Percentiles rank a stretch among this genome's conserved stretches.
Conservation (phyloP, 2,888 invertebrate genomes). For the Syrphus vitripennis region DNA sequence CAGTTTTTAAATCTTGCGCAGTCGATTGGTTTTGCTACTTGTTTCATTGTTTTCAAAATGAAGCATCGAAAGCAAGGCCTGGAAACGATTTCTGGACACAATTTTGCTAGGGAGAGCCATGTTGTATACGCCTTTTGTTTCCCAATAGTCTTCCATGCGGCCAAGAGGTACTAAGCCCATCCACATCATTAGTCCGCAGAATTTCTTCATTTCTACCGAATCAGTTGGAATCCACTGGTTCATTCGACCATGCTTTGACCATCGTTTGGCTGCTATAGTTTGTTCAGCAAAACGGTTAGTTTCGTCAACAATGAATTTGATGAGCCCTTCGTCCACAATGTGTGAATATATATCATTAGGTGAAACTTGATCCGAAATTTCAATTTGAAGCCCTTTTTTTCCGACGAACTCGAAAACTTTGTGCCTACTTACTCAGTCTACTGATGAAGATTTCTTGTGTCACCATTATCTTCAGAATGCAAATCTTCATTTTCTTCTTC, state of each 20-base stretch:
- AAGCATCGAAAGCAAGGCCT: too few species aligned
- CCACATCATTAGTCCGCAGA: conserved; percentile 69
- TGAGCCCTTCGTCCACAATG: conserved; percentile 4
- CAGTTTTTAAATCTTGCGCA: conserved; percentile 62
- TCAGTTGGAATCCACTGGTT: conserved; percentile 71
- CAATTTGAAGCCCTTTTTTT: conserved; percentile 5
- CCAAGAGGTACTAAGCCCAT: conserved; percentile 64
- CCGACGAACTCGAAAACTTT: conserved; percentile 8
- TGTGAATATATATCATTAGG: not conserved
- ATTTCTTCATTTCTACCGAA: conserved; percentile 71
- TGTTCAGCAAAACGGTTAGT: too few species aligned
- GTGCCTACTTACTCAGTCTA: not conserved
- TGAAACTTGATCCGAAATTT: conserved; percentile 18
- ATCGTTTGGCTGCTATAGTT: conserved; percentile 47
- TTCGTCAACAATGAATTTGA: conserved; percentile 5
- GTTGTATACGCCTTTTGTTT: too few species aligned
- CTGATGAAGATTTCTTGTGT: not conserved
- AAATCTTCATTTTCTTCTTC: not conserved
- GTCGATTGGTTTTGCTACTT: conserved; percentile 35
- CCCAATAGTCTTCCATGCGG: too few species aligned
- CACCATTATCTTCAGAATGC: not conserved
- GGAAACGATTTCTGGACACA: too few species aligned
- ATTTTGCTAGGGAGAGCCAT: too few species aligned
- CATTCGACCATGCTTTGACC: conserved; percentile 48
- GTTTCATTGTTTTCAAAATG: too few species aligned